Base-by-base conservation (phyloP, 2,888 invertebrate species). In the Eristalis tenax region DNA sequence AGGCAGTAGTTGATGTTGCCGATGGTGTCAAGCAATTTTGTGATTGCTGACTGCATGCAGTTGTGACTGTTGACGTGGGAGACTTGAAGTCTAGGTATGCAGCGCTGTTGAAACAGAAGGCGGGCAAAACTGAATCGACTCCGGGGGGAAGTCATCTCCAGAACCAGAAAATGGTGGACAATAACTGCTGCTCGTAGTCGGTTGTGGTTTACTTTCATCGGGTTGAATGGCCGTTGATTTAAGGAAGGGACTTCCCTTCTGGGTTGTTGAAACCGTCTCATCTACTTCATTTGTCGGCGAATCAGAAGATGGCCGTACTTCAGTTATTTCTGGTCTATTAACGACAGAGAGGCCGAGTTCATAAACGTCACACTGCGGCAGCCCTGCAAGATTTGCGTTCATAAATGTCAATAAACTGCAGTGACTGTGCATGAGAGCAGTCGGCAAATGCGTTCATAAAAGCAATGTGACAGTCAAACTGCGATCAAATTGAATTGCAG, bases 81-180 rank as follows among this genome's bases (percentile, higher is more conserved):
- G 83, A 61, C 23, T 80, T 80, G 2, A 84, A 88, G 43, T 88
- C 83, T 22, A 84, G 43, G 38, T 81, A 88, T 2, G 81, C 23
- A n/a, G 73, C 38, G 23, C 43, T 83, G 4, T 83, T 66, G 22
- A 79, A 78, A 68, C 83, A 88, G 13, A 84, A 88, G 10, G 88
- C 66, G 4, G 88, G 81, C 50, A 84, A 50, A 1, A 77, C 80
- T n/a, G 84, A 90, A 85, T 90, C 90, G 18, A 90, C 89, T 85
- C 90, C 90, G 5, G 90, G 88, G n/a, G 0, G 88, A 89, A 77
- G 89, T 88, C 28, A 88, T 79, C 23, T 90, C 89, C 15, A 88
- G 57, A 32, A 82, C 69, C 65, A n/a, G n/a, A 83, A 79, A 10
- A 68, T 73, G 1, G 73, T n/a, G n/a, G 83, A 80, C 43, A 83